These are phyloP conservation scores for Rhabdomys pumilio DNA, from an alignment of 2,797 vertebrate species.

Conservation along the genomic window DNA sequence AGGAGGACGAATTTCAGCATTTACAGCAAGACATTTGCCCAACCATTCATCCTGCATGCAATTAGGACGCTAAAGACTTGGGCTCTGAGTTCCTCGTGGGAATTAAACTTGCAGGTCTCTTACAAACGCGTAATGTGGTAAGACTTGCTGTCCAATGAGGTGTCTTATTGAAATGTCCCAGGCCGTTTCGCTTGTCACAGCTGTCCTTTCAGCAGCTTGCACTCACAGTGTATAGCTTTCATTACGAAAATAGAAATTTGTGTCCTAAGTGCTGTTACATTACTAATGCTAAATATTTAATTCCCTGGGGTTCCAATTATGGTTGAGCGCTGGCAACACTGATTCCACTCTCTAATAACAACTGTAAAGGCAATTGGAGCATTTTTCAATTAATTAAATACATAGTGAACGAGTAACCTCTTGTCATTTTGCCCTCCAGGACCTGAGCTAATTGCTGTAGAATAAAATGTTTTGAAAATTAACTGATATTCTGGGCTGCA, in stretches of 20 bases:
- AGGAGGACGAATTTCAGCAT: constrained; percentile 78
- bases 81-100: constrained; percentile 95
- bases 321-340: constrained; percentile 98
- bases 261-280: constrained; percentile 99
- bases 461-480: constrained; percentile 96
- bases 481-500: constrained; percentile 90
- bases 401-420: constrained; percentile 99
- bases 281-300: constrained; percentile 99
- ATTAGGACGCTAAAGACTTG: constrained; percentile 99
- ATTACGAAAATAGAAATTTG: constrained; percentile 99
- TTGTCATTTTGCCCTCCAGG: constrained; percentile 99
- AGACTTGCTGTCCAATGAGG: constrained; percentile 96
- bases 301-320: constrained; percentile 99
- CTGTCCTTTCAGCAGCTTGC: constrained; percentile 97
- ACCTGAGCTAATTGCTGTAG: constrained; percentile 98
- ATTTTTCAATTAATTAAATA: constrained; percentile 99
- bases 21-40: constrained; percentile 87
- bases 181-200: constrained; percentile 96
- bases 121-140: constrained; percentile 95
- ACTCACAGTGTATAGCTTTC: constrained; percentile 97
- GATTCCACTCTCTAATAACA: constrained; percentile 99
- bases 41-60: constrained; percentile 93
- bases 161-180: constrained; percentile 97
- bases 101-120: constrained; percentile 97
- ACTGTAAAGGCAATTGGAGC: constrained; percentile 99